Evolutionary conservation across 2,797 vertebrate species (phyloP), one percentile per base, ranked within the genome.

Genomic region (Platyrinchus mystaceus): DNA sequence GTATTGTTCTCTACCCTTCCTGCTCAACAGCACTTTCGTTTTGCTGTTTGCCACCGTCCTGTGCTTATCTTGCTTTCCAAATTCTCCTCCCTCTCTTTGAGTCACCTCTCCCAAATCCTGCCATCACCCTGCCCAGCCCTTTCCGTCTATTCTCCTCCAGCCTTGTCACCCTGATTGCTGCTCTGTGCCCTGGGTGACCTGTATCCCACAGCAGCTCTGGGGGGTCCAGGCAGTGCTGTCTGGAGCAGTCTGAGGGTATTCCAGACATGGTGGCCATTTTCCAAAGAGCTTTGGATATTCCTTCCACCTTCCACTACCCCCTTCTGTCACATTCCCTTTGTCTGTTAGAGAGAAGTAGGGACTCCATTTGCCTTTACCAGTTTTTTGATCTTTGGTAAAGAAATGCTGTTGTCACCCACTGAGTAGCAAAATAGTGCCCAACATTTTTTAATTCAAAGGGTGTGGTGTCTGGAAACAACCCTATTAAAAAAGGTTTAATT

Each of bases 31-130:
- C 14, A 22, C 37, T 64, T 90, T 30, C 55, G 41, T 79, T 80
- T 64, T 91, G 46, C 76, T 94, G 60, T 90, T 87, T 93, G 63
- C 41, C 56, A 64, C 30, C 91, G 89, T 93, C 80, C 87, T 22
- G 74, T 52, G 78, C 87, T 92, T 89, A 74, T 74, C 89, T 90
- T 46, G 66, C 52, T 44, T 78, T 84, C 67, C 81, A 55, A 39
- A 75, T n/a, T 26, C 81, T 87, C 89, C 69, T 93, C 64, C 78
- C 49, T 93, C 26, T 81, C 28, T 5, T 8, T 81, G 63, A 93
- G 75, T 90, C 67, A 89, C 92, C 27, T 83, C 85, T 94, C 41
- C 75, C 73, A 47, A 20, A 52, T 39, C 32, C 53, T 79, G 67
- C 82, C 76, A 41, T 77, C 30, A 3, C 86, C 77, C 77, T 84